Evolutionary conservation across 2,797 vertebrate species (phyloP), one percentile per base, ranked within the genome.

Genomic region (Lagocephalus sceleratus): DNA sequence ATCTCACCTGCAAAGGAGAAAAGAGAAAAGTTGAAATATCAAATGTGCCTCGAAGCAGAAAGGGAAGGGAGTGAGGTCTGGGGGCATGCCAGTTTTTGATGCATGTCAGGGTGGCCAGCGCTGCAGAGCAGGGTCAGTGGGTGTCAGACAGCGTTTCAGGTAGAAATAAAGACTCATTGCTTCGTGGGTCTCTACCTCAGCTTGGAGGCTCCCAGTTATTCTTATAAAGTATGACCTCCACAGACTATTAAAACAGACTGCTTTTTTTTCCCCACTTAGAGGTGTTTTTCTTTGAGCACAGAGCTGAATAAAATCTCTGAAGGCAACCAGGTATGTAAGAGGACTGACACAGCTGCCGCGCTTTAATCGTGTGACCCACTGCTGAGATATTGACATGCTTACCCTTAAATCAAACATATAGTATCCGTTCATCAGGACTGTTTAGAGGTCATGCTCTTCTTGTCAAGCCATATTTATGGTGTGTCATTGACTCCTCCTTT

Each of bases 141-240:
- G 73, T 49, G 29, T 66, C 32, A 68, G 71, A 79, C 77, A 82
- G 72, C 45, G 43, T 84, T 75, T 73, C 72, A 83, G 72, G 65
- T 71, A 85, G 84, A 88, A 88, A 78, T 83, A 81, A 88, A 80
- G 78, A 61, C 77, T 78, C 76, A 83, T 85, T 81, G 76, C 79
- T 84, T 81, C 63, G 49, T 49, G 68, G 72, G 71, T 71, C 78
- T 82, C 57, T 65, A 57, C 59, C 74, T 75, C 76, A 64, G 72
- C 80, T 57, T 77, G 72, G 68, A 78, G 83, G 64, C 72, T 57
- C 71, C 61, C 76, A 76, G 67, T 84, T 81, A 71, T 82, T 86
- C 85, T 87, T 77, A 78, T 88, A 68, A 86, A 78, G 79, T 78
- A 77, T 87, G 85, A 88, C 87, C 87, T 88, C 79, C 54, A 65